Base-by-base conservation (phyloP, 2,113 vertebrate genomes). In the Silurus asotus region DNA sequence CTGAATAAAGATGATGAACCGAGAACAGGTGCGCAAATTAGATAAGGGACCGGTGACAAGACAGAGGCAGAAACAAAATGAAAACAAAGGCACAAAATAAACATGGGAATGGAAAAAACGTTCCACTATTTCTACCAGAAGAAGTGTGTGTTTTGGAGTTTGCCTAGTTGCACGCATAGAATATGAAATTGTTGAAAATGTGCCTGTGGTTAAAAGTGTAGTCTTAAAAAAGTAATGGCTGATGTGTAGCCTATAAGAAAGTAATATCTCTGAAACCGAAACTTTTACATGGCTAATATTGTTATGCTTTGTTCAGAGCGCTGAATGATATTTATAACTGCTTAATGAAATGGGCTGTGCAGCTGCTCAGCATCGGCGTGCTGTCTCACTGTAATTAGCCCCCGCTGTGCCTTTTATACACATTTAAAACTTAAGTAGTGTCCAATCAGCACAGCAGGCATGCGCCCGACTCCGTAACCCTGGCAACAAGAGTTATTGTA, bases 391-490 rank as follows among this genome's bases (percentile, higher is more conserved):
- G 56, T 82, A 78, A 88, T 84, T 59, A n/a, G 13, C 23, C 85
- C 37, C 82, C n/a, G 28, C 82, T 70, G 82, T 70, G 77, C 15
- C 28, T 62, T 87, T 67, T 80, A 82, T 87, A 45, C 65, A 85
- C 72, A 82, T 84, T 83, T 79, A 83, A 87, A 45, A 59, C 9
- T 49, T 51, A 75, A 81, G 82, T 49, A 49, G 17, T n/a, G 11
- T 55, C 85, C 88, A 87, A 79, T 87, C 49, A 89, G 37, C 72
- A 65, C 85, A 55, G 78, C 48, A 25, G 23, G 88, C 64, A 78
- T 48, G 25, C 64, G n/a, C n/a, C 79, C 5, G 5, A 82, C 45
- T 53, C 10, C 23, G 87, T 81, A 80, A 81, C 82, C 82, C 25
- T 81, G 67, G 82, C 76, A 88, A 84, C 87, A 37, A 17, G 20